These are phyloP conservation scores for Drosophila auraria DNA, from an alignment of 1,140 invertebrate genomes.

Conservation along the genomic window DNA sequence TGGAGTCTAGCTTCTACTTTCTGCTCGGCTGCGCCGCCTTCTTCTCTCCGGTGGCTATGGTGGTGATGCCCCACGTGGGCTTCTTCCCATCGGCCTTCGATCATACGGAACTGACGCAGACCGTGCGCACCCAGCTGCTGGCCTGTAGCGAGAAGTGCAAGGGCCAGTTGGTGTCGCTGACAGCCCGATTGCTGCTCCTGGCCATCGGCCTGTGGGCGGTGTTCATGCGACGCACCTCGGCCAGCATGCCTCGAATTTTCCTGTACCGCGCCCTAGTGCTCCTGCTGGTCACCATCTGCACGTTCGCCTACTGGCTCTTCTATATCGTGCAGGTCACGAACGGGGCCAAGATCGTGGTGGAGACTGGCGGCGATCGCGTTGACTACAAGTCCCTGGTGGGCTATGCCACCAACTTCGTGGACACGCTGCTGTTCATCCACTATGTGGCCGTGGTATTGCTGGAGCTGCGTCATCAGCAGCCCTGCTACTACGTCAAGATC, in stretches of 20 bases:
- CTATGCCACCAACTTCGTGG: slow-evolving; percentile 95
- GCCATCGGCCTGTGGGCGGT: slow-evolving; percentile 96
- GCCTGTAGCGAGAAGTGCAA: slow-evolving; percentile 92
- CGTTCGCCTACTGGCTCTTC: slow-evolving; percentile 98
- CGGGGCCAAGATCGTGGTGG: slow-evolving; percentile 91
- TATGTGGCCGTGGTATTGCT: slow-evolving; percentile 96
- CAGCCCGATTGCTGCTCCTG: slow-evolving; percentile 96
- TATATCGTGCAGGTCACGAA: slow-evolving; percentile 96
- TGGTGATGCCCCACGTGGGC: slow-evolving; percentile 95
- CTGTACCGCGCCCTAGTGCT: slow-evolving; percentile 95
- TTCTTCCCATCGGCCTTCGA: slow-evolving; percentile 89
- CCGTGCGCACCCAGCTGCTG: slow-evolving; percentile 86
- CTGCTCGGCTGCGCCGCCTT: slow-evolving; percentile 93
- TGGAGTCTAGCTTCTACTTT: slow-evolving; percentile 91
- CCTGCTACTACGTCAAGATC: slow-evolving; percentile 95
- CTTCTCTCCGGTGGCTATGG: slow-evolving; percentile 96
- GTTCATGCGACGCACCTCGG: slow-evolving; percentile 90
- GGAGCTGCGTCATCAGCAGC: slow-evolving; percentile 95
- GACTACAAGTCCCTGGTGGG: slow-evolving; percentile 94
- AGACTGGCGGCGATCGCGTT: slow-evolving; percentile 90
- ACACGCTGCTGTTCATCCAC: slow-evolving; percentile 97
- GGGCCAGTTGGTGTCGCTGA: slow-evolving; percentile 95
- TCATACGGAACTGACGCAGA: slow-evolving; percentile 86
- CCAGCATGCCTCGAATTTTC: slow-evolving; percentile 97
- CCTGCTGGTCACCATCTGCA: slow-evolving; percentile 95